phyloP scores from a whole-genome alignment of 2,113 vertebrate species.

The Bostrychus sinensis region DNA sequence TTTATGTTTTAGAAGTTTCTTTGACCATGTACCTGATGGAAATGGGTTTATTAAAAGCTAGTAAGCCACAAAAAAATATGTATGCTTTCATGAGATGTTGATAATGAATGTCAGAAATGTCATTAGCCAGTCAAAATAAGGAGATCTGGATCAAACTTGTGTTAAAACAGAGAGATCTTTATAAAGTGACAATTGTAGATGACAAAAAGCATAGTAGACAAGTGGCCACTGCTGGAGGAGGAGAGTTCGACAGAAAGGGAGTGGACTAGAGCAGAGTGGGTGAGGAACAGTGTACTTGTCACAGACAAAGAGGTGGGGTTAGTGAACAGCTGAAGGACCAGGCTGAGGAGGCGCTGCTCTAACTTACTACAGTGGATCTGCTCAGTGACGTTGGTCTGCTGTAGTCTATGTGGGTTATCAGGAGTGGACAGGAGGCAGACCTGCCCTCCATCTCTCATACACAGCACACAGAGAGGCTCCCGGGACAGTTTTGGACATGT shows the following conservation, averaged over 20 bases:
- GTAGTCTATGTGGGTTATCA: slow-evolving; percentile 62
- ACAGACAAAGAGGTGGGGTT: not conserved
- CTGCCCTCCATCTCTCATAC: slow-evolving; percentile 26
- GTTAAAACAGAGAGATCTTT: too few species aligned
- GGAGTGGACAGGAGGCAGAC: slow-evolving; percentile 59
- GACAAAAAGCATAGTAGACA: slow-evolving; percentile 11
- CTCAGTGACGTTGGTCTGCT: not conserved
- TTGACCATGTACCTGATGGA: too few species aligned
- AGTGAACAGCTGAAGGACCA: slow-evolving; percentile 1
- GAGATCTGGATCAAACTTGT: too few species aligned
- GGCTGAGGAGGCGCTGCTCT: not conserved
- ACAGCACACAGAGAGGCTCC: slow-evolving; percentile 2
- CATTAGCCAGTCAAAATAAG: too few species aligned
- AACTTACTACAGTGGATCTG: not conserved
- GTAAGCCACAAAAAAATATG: too few species aligned
- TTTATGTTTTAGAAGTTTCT: too few species aligned
- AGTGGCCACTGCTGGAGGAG: slow-evolving; percentile 46
- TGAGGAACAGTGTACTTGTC: not conserved
- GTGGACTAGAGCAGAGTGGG: slow-evolving; percentile 36
- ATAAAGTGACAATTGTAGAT: too few species aligned
- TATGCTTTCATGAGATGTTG: too few species aligned
- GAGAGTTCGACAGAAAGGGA: slow-evolving; percentile 33
- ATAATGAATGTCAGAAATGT: too few species aligned
- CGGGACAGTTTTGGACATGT: slow-evolving; percentile 50
- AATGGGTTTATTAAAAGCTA: too few species aligned